These are phyloP conservation scores for Synodontis membranacea DNA, from an alignment of 2,113 vertebrate species.

Conservation along the genomic window DNA sequence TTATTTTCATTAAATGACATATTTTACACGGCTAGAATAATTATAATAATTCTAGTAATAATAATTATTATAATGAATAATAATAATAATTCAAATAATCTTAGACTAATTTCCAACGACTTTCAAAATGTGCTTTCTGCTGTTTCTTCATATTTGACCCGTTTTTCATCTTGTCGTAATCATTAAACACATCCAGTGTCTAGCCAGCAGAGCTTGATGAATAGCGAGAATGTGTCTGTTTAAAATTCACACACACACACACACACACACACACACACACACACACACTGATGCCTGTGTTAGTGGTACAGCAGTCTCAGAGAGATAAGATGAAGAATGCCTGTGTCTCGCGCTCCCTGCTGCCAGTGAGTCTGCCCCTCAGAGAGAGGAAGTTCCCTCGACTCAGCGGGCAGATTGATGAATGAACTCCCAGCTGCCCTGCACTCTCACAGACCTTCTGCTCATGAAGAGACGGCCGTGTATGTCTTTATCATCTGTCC, in stretches of 20 bases:
- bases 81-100: too few relatives aligned
- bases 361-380: conserved; percentile 33
- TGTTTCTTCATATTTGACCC: not conserved
- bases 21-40: not conserved
- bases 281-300: not conserved
- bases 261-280: not conserved
- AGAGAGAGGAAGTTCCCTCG: conserved; percentile 18
- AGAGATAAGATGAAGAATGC: conserved; percentile 35
- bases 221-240: not conserved
- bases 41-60: too few relatives aligned
- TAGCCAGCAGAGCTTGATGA: not conserved
- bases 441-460: conserved; percentile 32
- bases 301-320: not conserved
- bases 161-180: not conserved
- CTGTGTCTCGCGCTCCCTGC: conserved; percentile 24
- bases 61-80: too few relatives aligned
- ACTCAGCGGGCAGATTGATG: conserved; percentile 33
- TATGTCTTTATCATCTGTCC: not conserved
- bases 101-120: not conserved
- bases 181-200: not conserved
- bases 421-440: conserved; percentile 6
- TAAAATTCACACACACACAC: not conserved
- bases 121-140: not conserved
- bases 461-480: not conserved
- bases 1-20: not conserved